A percentile compares a stretch with the other conserved stretches of the same genome.
Conservation (phyloP, 1,140 invertebrate species). For the Drosophila sp. region DNA sequence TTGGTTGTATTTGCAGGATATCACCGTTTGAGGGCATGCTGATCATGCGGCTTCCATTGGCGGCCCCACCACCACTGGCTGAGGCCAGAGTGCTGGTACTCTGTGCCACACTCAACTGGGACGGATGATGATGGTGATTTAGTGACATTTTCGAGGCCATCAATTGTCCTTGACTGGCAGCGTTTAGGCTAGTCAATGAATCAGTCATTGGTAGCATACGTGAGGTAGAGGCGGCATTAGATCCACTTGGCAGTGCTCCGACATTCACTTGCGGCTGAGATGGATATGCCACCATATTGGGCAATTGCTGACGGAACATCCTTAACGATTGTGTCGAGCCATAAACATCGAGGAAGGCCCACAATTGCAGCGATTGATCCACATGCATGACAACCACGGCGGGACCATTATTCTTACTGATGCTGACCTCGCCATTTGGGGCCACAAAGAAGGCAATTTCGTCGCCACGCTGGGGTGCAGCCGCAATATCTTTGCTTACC, state of each 20-base stretch:
- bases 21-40: constrained; percentile 84
- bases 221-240: constrained; percentile 37
- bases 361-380: constrained; percentile 93
- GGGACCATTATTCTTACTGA: constrained; percentile 93
- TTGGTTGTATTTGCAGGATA: constrained; percentile 86
- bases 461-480: constrained; percentile 92
- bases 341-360: constrained; percentile 98
- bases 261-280: constrained; percentile 68
- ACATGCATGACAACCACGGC: constrained; percentile 96
- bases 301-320: constrained; percentile 84
- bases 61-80: constrained; percentile 64
- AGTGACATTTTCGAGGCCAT: constrained; percentile 62
- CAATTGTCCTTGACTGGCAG: constrained; percentile 54
- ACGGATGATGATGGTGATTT: constrained; percentile 75
- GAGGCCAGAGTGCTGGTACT: constrained; percentile 68
- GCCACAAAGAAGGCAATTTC: constrained; percentile 95
- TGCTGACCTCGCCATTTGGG: constrained; percentile 92
- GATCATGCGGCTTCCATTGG: constrained; percentile 83
- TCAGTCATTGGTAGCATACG: constrained; percentile 80
- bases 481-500: constrained; percentile 95
- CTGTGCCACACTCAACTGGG: constrained; percentile 68
- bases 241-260: constrained; percentile 31
- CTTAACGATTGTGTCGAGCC: constrained; percentile 95
- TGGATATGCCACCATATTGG: constrained; percentile 79
- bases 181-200: constrained; percentile 84